Conservation (phyloP, 2,888 invertebrate genomes). For the Capitulum mitella region DNA sequence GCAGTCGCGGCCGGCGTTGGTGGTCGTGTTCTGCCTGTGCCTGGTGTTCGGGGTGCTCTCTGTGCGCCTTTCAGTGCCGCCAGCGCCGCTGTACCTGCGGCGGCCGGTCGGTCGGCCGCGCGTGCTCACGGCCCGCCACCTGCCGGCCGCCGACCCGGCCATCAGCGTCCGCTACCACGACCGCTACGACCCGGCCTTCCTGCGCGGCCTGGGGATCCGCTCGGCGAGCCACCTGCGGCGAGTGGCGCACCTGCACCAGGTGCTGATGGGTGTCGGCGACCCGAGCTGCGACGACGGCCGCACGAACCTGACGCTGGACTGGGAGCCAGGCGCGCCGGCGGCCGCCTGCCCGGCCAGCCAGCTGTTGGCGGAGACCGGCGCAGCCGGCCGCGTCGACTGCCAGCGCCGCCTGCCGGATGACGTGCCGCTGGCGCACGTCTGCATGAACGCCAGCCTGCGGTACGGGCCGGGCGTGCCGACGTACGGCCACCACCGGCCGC, state of each 20-base stretch:
- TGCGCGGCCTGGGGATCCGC: background rate
- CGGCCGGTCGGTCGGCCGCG: background rate
- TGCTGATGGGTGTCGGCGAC: slow-evolving; percentile 1
- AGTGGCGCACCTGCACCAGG: background rate
- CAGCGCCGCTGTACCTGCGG: background rate
- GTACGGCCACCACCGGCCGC: slow-evolving; percentile 64
- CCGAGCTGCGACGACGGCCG: slow-evolving; percentile 40
- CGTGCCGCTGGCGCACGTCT: slow-evolving; percentile 50
- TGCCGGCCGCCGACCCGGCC: background rate
- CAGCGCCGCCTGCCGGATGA: slow-evolving; percentile 29
- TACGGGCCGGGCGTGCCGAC: background rate
- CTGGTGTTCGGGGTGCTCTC: background rate
- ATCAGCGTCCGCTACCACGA: background rate
- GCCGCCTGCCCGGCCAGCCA: slow-evolving; percentile 54
- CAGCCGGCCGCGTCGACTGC: slow-evolving; percentile 44
- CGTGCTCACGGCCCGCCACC: slow-evolving; percentile 5
- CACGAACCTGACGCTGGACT: slow-evolving; percentile 56
- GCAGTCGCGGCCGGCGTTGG: background rate
- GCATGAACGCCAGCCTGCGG: slow-evolving; percentile 57
- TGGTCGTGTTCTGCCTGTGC: background rate
- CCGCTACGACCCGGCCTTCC: background rate
- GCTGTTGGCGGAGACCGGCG: slow-evolving; percentile 48
- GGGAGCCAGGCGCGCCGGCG: slow-evolving; percentile 52
- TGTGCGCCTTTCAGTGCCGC: background rate
- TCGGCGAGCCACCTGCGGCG: background rate